Percentiles rank a stretch among this genome's conserved stretches.
These are phyloP conservation scores for Butorides virescens DNA, from an alignment of 2,113 vertebrate genomes.

Conservation along the genomic window DNA sequence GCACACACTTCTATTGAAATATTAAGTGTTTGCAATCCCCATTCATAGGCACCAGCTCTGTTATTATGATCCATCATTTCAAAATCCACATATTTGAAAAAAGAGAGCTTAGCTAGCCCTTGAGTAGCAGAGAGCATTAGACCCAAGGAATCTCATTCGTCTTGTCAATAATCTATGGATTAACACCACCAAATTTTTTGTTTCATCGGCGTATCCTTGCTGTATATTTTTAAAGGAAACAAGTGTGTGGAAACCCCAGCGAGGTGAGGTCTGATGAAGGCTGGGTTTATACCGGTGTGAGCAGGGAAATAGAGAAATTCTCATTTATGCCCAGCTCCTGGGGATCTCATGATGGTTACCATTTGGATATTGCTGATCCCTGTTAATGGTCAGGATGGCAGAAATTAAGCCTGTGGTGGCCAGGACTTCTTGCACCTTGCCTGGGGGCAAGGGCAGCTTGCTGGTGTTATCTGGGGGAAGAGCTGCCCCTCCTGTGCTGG, in stretches of 20 bases:
- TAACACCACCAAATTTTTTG: slow-evolving; percentile 60
- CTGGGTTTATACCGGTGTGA: not conserved
- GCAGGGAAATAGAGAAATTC: not conserved
- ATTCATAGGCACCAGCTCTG: slow-evolving; percentile 64
- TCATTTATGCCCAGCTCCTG: not conserved
- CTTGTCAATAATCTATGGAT: slow-evolving; percentile 67
- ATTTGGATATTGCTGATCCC: not conserved
- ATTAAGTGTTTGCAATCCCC: slow-evolving; percentile 75
- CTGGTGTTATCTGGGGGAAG: accelerated
- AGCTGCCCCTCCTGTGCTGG: not conserved
- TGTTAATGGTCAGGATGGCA: not conserved
- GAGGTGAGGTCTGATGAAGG: not conserved
- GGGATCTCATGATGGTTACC: accelerated
- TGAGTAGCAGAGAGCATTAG: slow-evolving; percentile 67
- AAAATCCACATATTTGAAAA: slow-evolving; percentile 69
- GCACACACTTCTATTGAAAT: slow-evolving; percentile 77
- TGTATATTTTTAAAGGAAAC: not conserved
- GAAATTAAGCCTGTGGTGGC: not conserved
- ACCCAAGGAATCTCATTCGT: slow-evolving; percentile 67
- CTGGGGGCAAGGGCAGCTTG: not conserved
- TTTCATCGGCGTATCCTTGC: not conserved
- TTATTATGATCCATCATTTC: slow-evolving; percentile 80
- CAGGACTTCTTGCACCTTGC: not conserved
- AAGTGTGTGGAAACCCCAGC: not conserved
- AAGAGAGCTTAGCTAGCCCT: slow-evolving; percentile 62